A percentile compares a stretch with the other conserved stretches of the same genome.
These are phyloP conservation scores for Scleropages formosus DNA, from an alignment of 2,797 vertebrate genomes.

Conservation along the genomic window DNA sequence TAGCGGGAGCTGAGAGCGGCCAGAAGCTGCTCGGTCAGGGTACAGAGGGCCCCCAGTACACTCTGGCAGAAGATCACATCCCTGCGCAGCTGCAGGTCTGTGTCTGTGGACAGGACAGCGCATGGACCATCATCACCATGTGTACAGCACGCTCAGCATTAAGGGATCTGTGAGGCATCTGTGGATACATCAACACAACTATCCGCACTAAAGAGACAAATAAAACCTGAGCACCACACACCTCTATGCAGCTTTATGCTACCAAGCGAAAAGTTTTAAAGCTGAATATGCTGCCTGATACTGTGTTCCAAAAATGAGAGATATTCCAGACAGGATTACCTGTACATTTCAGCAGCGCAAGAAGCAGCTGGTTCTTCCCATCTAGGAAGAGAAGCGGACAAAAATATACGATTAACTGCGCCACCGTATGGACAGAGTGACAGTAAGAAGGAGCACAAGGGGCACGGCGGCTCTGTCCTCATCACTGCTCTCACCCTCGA, in stretches of 20 bases:
- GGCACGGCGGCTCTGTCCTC: constrained; percentile 1
- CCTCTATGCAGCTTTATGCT: no score
- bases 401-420: neutral
- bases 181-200: no score
- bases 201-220: no score
- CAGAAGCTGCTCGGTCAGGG: constrained; percentile 88
- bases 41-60: constrained; percentile 83
- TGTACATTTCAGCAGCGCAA: constrained; percentile 95
- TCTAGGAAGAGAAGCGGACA: constrained; percentile 62
- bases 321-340: constrained; percentile 63
- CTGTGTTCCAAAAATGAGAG: neutral
- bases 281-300: neutral
- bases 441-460: constrained; percentile 30
- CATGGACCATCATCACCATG: neutral
- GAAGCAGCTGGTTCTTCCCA: constrained; percentile 93
- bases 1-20: constrained; percentile 84
- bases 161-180: no score
- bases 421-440: no score
- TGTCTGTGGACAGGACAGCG: constrained; percentile 67
- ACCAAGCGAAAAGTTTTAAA: no score
- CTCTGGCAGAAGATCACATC: constrained; percentile 95
- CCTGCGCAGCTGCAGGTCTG: constrained; percentile 85
- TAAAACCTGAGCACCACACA: no score
- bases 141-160: neutral
- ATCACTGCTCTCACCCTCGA: constrained; percentile 77